Evolutionary conservation across 2,888 invertebrate genomes (phyloP).

Genomic region (Chirona hameri): DNA sequence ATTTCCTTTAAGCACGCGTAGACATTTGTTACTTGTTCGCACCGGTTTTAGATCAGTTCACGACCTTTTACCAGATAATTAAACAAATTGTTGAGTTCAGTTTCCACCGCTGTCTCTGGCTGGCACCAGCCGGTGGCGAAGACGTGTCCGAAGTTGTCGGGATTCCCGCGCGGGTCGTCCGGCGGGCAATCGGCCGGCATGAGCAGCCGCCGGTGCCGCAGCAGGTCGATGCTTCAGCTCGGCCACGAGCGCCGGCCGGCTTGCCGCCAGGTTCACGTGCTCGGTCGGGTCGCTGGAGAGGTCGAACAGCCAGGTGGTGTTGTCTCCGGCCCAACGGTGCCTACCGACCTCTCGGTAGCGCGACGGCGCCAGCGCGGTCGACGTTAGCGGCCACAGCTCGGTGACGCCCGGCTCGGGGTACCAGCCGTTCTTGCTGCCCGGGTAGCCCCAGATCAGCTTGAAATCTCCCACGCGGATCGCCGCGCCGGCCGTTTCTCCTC

Average conservation of each 20-base stretch:
- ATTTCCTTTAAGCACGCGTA: no score
- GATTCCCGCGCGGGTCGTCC: constrained; percentile 30
- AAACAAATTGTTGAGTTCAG: not conserved
- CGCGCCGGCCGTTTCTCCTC: constrained; percentile 25
- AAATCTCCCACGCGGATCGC: constrained; percentile 33
- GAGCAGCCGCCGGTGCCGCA: constrained; percentile 30
- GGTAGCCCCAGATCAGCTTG: constrained; percentile 26
- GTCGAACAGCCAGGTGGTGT: constrained; percentile 26
- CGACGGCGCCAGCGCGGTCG: not conserved
- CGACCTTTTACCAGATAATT: not conserved
- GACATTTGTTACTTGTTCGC: no score
- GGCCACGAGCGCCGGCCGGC: constrained; percentile 24
- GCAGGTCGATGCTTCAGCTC: constrained; percentile 30
- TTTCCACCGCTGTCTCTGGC: not conserved
- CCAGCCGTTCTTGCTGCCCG: constrained; percentile 24
- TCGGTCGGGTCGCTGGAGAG: constrained; percentile 35
- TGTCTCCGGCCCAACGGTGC: not conserved
- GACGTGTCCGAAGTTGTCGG: constrained; percentile 32
- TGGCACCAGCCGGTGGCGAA: constrained; percentile 38
- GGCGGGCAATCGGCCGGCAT: constrained; percentile 32
- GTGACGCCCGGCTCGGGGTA: not conserved
- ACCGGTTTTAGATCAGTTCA: no score
- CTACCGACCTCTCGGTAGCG: not conserved
- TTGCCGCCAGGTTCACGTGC: constrained; percentile 32
- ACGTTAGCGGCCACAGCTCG: not conserved